A percentile compares a stretch with the other conserved stretches of the same genome.
These are phyloP conservation scores for Poeciliopsis presidionis DNA, from an alignment of 2,797 vertebrate species.

Conservation along the genomic window DNA sequence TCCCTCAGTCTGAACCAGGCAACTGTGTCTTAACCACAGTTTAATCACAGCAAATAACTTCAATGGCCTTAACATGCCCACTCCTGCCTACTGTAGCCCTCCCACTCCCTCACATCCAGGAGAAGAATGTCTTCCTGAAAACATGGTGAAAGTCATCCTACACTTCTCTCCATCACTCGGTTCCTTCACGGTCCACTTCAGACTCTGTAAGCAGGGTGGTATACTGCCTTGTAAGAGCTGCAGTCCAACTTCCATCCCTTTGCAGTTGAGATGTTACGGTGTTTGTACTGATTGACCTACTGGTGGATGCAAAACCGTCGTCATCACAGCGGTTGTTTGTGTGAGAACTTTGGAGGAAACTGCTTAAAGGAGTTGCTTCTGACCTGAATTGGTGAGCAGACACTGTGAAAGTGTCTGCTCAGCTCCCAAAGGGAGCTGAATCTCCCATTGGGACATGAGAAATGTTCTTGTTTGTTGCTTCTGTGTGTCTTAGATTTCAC, in stretches of 20 bases:
- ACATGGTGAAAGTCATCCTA: conserved; percentile 30
- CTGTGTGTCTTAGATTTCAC: conserved; percentile 1
- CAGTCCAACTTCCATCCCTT: conserved; percentile 51
- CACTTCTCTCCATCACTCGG: not conserved
- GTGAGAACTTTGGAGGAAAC: not conserved
- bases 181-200: conserved; percentile 8
- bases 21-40: conserved; percentile 49
- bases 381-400: conserved; percentile 17
- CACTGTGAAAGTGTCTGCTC: not conserved
- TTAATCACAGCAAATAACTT: conserved; percentile 62
- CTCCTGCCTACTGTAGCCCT: conserved; percentile 60
- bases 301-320: not conserved
- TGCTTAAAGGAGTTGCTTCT: conserved; percentile 3
- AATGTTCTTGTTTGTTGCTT: conserved; percentile 14
- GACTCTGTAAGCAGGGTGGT: conserved; percentile 18
- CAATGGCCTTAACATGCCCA: conserved; percentile 55
- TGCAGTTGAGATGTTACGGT: not conserved
- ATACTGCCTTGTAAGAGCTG: conserved; percentile 44
- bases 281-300: not conserved
- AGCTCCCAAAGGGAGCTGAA: not conserved
- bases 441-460: conserved; percentile 1
- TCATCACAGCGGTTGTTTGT: not conserved
- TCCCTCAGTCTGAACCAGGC: conserved; percentile 30
- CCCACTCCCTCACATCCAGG: conserved; percentile 33
- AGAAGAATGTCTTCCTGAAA: conserved; percentile 52